Base-by-base conservation (phyloP, 2,888 invertebrate species). In the Labia minor region DNA sequence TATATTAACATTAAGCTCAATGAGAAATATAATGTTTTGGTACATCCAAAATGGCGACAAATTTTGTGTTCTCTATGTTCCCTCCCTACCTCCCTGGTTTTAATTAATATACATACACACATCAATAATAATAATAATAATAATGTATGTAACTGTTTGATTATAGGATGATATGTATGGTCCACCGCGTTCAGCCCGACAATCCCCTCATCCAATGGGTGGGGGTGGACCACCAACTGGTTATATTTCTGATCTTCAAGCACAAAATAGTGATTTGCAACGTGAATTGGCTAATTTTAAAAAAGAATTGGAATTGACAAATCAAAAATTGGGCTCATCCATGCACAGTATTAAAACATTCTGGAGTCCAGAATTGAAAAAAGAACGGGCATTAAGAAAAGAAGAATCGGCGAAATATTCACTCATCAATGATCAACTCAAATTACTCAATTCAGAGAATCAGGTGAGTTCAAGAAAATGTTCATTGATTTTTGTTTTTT, bases 291-390 rank as follows among this genome's bases (percentile, higher is more conserved):
- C 86, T 66, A 92, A 91, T 77, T 84, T 95, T 72, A 94, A 94
- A 80, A 92, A 94, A 77, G 95, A 95, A 77, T 83, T 95, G 75
- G 95, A 95, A 82, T 83, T 95, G 76, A 95, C 95, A 72, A 95
- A 95, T 79, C 95, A 97, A 81, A 98, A 98, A 81, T 85, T 98
- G 74, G 94, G 95, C 78, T 95, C 95, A 77, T 94, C 93, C 75
- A 99, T 99, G 97, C 97, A 98, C 81, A 96, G 95, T 81, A 99
- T 99, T 80, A 98, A 98, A 83, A 98, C 97, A 67, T 99, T 99
- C 81, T 99, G 99, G 99, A 96, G 96, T 77, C 99, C 99, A 19
- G 99, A 99, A 81, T 82, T 99, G 78, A 99, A 99, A 82, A 96
- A 97, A 80, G 98, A 99, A 81, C 82, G 98, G 71, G 94, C 95